These are phyloP conservation scores for Gobio gobio DNA, from an alignment of 2,113 vertebrate genomes.

Conservation along the genomic window DNA sequence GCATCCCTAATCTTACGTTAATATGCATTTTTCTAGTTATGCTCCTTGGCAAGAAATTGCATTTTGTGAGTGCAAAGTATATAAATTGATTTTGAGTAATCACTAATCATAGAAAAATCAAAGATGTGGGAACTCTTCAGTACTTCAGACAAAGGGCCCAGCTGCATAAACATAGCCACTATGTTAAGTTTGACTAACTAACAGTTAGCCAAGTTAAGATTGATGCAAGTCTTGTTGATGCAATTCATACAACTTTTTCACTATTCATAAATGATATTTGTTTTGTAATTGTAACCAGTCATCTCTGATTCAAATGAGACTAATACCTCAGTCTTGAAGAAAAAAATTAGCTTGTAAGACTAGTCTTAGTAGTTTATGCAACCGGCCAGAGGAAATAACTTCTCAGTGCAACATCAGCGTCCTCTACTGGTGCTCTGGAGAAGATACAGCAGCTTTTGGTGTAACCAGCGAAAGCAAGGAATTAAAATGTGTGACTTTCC, in stretches of 20 bases:
- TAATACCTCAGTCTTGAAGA: no score
- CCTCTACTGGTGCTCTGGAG: constrained; percentile 17
- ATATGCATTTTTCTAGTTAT: not conserved
- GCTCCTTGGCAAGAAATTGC: not conserved
- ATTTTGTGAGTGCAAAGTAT: not conserved
- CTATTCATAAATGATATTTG: no score
- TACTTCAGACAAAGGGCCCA: not conserved
- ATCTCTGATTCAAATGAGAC: no score
- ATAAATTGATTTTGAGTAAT: not conserved
- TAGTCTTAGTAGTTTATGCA: no score
- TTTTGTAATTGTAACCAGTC: no score
- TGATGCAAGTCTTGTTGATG: no score
- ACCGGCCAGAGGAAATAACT: not conserved
- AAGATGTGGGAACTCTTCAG: not conserved
- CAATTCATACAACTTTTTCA: no score
- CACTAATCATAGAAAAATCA: not conserved
- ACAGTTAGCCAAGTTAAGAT: no score
- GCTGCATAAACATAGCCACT: no score
- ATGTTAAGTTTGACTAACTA: no score
- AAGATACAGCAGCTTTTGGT: not conserved
- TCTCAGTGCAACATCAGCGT: constrained; percentile 8
- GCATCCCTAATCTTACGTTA: no score
- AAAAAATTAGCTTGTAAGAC: no score
- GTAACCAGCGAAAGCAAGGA: not conserved
- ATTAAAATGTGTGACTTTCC: not conserved